Base-by-base conservation (phyloP, 2,113 vertebrate genomes). In the Alethe diademata region DNA sequence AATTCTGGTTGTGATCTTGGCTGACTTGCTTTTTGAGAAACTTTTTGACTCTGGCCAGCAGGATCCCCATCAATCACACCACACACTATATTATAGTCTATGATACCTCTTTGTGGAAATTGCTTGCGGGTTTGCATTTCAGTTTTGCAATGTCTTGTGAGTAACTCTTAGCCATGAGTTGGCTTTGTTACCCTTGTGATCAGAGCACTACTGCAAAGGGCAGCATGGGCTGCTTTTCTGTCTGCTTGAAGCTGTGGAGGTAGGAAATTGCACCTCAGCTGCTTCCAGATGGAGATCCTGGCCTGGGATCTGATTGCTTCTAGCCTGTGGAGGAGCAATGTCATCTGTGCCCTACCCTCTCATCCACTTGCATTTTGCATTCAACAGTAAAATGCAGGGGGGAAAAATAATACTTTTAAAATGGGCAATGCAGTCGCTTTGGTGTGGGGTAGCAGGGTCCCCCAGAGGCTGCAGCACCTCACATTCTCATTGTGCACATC, bases 401-500 rank as follows among this genome's bases (percentile, higher is more conserved):
- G 47, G 7, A 16, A 29, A 42, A 28, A 5, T 2, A 33, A 4
- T 8, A 48, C 8, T 62, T 64, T n/a, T 26, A n/a, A 61, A 91
- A 42, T 22, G 29, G 38, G 8, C 1, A 4, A 11, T 51, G n/a
- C 10, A 19, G 11, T 66, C 19, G 2, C 6, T 64, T 67, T 71
- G n/a, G 25, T 71, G 74, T 71, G 19, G 42, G 9, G 2, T 31
- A 33, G 16, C 20, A 53, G 76, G 15, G 70, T 65, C 8, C 12
- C 22, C 22, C 8, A 2, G 1, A 36, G 51, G 25, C 19, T 65
- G 15, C 1, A 5, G 10, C 66, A 9, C 19, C 23, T 86, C 1
- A 0, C 0, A 3, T 14, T 11, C 0, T 36, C 3, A 0, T 20
- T 29, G 31, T 3, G 5, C 6, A 1, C 2, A 26, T 43, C 42